A percentile compares a stretch with the other conserved stretches of the same genome.
Evolutionary conservation across 2,797 vertebrate species (phyloP).

Genomic region (Margarornis squamiger): DNA sequence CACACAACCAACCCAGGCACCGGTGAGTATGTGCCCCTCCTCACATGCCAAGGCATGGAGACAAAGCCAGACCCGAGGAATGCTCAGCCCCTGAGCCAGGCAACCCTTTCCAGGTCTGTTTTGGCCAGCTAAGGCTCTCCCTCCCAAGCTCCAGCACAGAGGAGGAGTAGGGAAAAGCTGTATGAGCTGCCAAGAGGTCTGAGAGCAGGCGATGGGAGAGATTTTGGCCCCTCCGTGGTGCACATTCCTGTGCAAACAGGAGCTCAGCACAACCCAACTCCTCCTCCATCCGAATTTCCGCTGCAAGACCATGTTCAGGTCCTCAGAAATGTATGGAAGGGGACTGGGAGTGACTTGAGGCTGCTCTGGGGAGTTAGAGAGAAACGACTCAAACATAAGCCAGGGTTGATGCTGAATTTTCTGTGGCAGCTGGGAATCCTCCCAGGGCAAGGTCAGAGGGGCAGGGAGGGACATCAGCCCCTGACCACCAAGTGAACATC

Average conservation of each 20-base stretch:
- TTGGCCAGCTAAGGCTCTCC: not conserved
- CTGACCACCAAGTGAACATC: not conserved
- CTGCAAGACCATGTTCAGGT: accelerated
- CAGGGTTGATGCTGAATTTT: not conserved
- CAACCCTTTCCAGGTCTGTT: not conserved
- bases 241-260: not conserved
- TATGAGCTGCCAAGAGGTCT: not conserved
- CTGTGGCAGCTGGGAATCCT: conserved; percentile 3
- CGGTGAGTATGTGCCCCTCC: not conserved
- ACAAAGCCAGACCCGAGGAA: not conserved
- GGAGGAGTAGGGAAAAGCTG: not conserved
- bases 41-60: not conserved
- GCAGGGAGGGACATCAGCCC: not conserved
- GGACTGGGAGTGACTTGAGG: not conserved
- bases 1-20: not conserved
- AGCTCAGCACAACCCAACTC: not conserved
- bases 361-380: not conserved
- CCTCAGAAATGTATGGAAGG: accelerated
- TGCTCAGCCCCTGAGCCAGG: not conserved
- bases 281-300: not conserved
- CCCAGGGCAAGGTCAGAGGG: not conserved
- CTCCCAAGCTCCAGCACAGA: not conserved
- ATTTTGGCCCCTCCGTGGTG: accelerated
- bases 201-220: not conserved
- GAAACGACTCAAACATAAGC: not conserved